Percentiles rank a stretch among this genome's conserved stretches.
phyloP scores from a whole-genome alignment of 2,888 invertebrate species.

The Hemistola chrysoprasaria region DNA sequence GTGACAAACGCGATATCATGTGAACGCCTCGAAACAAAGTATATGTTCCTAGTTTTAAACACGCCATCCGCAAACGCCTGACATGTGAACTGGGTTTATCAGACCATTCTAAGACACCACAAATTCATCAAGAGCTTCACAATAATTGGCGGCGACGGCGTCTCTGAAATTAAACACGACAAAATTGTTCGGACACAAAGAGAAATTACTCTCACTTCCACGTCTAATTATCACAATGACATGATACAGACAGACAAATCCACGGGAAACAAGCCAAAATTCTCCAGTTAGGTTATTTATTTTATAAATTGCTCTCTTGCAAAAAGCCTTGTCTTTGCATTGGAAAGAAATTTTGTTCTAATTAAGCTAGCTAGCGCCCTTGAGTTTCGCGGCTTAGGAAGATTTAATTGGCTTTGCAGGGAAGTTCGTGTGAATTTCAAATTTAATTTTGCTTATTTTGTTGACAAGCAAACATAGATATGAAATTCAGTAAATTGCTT shows the following conservation, averaged over 20 bases:
- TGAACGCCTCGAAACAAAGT: too few relatives aligned
- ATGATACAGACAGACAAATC: slow-evolving; percentile 53
- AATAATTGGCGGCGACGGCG: slow-evolving; percentile 55
- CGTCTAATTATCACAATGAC: slow-evolving; percentile 65
- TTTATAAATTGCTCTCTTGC: slow-evolving; percentile 7
- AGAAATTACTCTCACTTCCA: slow-evolving; percentile 57
- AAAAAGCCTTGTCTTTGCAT: slow-evolving; percentile 10
- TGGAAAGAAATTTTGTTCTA: slow-evolving; percentile 11
- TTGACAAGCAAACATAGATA: too few relatives aligned
- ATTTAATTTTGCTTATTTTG: background rate
- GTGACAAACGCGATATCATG: too few relatives aligned
- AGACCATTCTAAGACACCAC: background rate
- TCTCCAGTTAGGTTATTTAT: slow-evolving; percentile 33
- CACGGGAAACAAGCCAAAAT: slow-evolving; percentile 37
- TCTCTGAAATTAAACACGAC: slow-evolving; percentile 66
- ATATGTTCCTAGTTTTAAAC: too few relatives aligned
- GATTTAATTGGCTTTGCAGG: slow-evolving; percentile 6
- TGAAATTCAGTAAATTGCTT: too few relatives aligned
- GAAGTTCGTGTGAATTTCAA: background rate
- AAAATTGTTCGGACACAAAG: slow-evolving; percentile 64
- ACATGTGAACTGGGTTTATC: too few relatives aligned
- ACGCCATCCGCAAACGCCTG: too few relatives aligned
- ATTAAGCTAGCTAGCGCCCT: slow-evolving; percentile 13
- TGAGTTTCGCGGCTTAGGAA: background rate
- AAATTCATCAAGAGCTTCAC: slow-evolving; percentile 5